Evolutionary conservation across 64 coral and sea anemone species (phyloP).

Genomic region (Orbicella faveolata): DNA sequence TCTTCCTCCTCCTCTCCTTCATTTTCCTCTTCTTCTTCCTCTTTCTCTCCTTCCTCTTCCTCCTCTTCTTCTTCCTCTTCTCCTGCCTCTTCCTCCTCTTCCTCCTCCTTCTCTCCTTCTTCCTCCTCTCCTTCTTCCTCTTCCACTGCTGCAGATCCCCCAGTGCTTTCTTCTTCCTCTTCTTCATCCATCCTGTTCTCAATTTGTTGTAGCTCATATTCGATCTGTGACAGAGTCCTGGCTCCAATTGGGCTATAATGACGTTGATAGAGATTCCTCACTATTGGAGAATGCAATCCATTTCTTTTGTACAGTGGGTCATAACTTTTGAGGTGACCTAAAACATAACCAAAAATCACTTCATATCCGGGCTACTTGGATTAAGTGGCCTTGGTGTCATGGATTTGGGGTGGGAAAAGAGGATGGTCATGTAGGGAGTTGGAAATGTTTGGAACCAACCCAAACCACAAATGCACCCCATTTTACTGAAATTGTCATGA

Average conservation of each 20-base stretch:
- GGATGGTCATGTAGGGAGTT: no score
- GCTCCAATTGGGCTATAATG: background rate
- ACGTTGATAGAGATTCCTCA: background rate
- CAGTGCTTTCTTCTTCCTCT: background rate
- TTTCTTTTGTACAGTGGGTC: background rate
- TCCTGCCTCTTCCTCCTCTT: background rate
- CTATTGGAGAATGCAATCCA: background rate
- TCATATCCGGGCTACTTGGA: background rate
- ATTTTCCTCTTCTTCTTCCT: background rate
- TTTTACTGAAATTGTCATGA: no score
- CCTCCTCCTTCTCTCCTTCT: background rate
- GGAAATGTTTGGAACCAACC: no score
- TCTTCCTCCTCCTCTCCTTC: background rate
- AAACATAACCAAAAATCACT: background rate
- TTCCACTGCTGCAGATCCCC: no score
- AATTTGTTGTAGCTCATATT: background rate
- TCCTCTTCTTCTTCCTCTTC: background rate
- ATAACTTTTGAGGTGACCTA: background rate
- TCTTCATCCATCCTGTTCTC: background rate
- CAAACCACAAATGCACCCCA: no score
- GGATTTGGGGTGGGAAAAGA: no score
- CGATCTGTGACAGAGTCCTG: background rate
- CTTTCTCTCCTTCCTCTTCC: background rate
- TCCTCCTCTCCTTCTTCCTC: background rate
- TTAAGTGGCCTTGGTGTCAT: no score